phyloP scores from a whole-genome alignment of 2,113 vertebrate species.

The Leptosomus discolor region DNA sequence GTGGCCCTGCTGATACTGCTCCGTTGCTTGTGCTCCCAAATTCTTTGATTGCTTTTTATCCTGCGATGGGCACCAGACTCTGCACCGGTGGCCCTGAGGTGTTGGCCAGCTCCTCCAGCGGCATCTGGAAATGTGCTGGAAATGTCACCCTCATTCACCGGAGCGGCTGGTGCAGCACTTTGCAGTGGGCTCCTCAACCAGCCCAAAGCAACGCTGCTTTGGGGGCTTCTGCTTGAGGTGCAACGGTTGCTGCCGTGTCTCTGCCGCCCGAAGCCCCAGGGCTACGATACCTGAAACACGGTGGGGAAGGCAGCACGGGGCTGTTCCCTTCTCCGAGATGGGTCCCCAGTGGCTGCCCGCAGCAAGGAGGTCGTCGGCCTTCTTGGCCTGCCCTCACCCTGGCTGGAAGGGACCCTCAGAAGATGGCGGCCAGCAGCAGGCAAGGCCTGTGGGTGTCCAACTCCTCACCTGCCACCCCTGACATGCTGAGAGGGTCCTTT shows the following conservation, averaged over 20 bases:
- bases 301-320: neutral
- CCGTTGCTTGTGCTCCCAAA: accelerated
- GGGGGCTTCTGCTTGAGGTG: accelerated
- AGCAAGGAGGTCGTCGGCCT: accelerated
- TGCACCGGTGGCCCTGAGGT: accelerated
- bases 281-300: accelerated
- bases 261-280: accelerated
- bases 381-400: neutral
- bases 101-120: neutral
- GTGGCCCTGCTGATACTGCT: neutral
- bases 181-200: neutral
- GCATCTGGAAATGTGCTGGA: neutral
- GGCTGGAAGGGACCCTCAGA: neutral
- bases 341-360: accelerated
- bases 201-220: accelerated
- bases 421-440: neutral
- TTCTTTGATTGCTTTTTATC: neutral
- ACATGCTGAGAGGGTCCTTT: neutral
- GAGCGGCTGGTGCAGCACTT: neutral
- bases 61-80: too few relatives aligned
- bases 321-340: accelerated
- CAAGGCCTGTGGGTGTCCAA: neutral
- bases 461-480: neutral
- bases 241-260: accelerated
- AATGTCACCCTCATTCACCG: accelerated